Conservation (phyloP, 2,888 invertebrate species). For the Nezara viridula region DNA sequence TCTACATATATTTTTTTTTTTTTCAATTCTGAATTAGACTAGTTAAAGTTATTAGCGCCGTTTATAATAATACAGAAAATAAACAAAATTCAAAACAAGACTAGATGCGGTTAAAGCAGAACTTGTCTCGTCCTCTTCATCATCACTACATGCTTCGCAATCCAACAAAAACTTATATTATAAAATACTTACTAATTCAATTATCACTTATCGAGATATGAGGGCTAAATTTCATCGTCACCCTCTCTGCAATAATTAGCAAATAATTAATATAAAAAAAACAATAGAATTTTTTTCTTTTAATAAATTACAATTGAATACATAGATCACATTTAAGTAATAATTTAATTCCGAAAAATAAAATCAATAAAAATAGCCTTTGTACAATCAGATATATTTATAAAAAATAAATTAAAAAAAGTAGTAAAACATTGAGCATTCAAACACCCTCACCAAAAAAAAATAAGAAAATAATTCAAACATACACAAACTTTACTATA, state of each 20-base stretch:
- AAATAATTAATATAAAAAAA: constrained; percentile 45
- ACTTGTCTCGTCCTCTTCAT: constrained; percentile 27
- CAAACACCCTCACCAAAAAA: neutral
- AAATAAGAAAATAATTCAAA: neutral
- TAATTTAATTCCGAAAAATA: neutral
- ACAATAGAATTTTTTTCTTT: neutral
- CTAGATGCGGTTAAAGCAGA: constrained; percentile 45
- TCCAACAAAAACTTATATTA: constrained; percentile 43
- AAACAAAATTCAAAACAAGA: constrained; percentile 29
- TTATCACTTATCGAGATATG: constrained; percentile 50
- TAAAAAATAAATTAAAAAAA: neutral
- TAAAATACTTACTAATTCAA: constrained; percentile 49
- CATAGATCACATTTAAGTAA: neutral
- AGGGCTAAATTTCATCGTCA: constrained; percentile 70
- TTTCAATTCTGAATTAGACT: neutral
- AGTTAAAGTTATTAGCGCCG: neutral
- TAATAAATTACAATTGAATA: constrained; percentile 10
- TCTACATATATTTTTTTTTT: neutral
- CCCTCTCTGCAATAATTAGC: constrained; percentile 69
- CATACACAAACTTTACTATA: neutral
- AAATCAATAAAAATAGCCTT: neutral
- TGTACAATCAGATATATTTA: neutral
- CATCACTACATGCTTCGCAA: constrained; percentile 33
- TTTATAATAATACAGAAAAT: neutral
- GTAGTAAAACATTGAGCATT: neutral